These are phyloP conservation scores for Himalopsyche tibetana DNA, from an alignment of 2,888 invertebrate genomes.

Conservation along the genomic window DNA sequence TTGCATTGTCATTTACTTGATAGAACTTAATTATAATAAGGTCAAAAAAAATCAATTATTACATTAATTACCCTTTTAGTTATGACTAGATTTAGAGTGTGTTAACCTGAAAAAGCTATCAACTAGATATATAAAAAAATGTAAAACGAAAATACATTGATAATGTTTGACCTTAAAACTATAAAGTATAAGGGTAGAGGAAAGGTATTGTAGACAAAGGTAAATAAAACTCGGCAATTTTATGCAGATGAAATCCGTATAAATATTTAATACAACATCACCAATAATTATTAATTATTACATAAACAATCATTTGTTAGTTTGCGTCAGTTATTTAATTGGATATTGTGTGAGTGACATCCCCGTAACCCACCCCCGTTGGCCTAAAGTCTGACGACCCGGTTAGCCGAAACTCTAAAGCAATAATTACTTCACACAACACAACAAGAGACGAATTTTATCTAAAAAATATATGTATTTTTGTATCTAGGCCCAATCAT, in stretches of 20 bases:
- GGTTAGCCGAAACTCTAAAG: constrained; percentile 10
- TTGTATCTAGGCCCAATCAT: constrained; percentile 56
- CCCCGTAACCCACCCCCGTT: neutral
- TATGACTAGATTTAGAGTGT: no score
- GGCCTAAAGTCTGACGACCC: neutral
- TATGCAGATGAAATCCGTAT: constrained; percentile 63
- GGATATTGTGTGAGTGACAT: constrained; percentile 47
- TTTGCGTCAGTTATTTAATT: constrained; percentile 52
- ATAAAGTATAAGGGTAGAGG: neutral
- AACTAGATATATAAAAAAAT: no score
- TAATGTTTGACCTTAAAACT: no score
- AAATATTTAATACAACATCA: constrained; percentile 66
- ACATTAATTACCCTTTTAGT: no score
- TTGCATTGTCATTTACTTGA: no score
- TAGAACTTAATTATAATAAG: no score
- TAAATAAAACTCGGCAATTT: constrained; percentile 52
- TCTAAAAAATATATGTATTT: constrained; percentile 59
- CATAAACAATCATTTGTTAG: constrained; percentile 61
- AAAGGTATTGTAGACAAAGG: neutral
- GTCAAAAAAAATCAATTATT: no score
- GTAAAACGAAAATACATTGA: no score
- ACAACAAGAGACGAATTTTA: constrained; percentile 51
- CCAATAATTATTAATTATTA: constrained; percentile 61
- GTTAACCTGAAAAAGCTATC: no score
- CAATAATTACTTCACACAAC: constrained; percentile 54